Conservation (phyloP, 2,113 vertebrate species). For the Corythoichthys intestinalis region DNA sequence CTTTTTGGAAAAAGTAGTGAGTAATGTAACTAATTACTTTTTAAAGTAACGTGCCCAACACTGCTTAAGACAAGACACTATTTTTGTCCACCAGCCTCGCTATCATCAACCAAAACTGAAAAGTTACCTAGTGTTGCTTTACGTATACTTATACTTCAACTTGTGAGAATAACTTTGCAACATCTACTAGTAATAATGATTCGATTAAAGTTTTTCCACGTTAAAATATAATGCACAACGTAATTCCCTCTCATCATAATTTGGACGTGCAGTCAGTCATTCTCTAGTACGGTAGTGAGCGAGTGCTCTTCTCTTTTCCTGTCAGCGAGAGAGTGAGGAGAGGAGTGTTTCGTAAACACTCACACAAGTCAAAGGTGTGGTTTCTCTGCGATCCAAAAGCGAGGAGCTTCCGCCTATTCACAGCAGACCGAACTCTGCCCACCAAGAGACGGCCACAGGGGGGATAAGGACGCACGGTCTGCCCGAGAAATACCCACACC, state of each 20-base stretch:
- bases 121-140: no score
- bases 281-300: background rate
- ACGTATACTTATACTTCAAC: no score
- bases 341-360: slow-evolving; percentile 44
- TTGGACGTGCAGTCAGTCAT: background rate
- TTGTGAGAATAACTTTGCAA: no score
- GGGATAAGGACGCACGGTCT: slow-evolving; percentile 16
- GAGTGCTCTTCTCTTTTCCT: background rate
- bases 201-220: no score
- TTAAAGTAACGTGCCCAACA: no score
- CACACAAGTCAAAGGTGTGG: slow-evolving; percentile 62
- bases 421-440: slow-evolving; percentile 54
- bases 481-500: slow-evolving; percentile 3
- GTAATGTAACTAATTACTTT: no score
- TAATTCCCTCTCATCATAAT: background rate
- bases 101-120: no score
- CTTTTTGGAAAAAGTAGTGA: no score
- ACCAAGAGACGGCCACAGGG: slow-evolving; percentile 44
- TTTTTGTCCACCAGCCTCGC: no score
- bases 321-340: background rate
- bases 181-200: no score
- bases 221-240: background rate
- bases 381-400: slow-evolving; percentile 42
- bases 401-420: slow-evolving; percentile 60
- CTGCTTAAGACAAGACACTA: no score